Percentiles rank a stretch among this genome's conserved stretches.
Conservation (phyloP, 1,140 invertebrate species). For the Scylla paramamosain region DNA sequence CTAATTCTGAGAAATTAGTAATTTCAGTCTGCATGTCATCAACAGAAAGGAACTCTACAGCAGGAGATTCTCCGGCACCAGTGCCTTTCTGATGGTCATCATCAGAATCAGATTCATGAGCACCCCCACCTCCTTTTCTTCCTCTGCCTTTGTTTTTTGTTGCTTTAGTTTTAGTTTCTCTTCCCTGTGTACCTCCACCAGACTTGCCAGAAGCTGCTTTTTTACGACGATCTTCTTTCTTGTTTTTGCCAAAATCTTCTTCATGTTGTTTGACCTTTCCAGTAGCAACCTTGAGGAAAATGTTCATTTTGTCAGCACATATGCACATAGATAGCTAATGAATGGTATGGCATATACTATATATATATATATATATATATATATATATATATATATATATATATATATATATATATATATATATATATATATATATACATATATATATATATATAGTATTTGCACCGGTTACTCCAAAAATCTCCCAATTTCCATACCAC, state of each 20-base stretch:
- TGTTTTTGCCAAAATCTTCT: conserved; percentile 85
- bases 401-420: no score
- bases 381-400: no score
- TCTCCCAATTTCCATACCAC: no score
- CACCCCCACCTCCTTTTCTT: conserved; percentile 85
- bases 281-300: conserved; percentile 76
- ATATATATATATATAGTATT: background rate
- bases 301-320: background rate
- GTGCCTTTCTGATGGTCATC: conserved; percentile 80
- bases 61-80: conserved; percentile 80
- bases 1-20: conserved; percentile 82
- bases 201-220: conserved; percentile 92
- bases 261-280: conserved; percentile 79
- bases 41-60: conserved; percentile 85
- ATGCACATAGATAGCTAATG: background rate
- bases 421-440: no score
- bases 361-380: no score
- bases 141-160: conserved; percentile 86
- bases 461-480: no score
- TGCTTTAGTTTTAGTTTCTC: conserved; percentile 97
- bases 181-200: conserved; percentile 94
- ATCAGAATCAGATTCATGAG: conserved; percentile 80
- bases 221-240: conserved; percentile 92
- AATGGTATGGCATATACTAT: background rate
- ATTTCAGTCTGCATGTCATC: conserved; percentile 87